These are phyloP conservation scores for Drosophila paulistorum DNA, from an alignment of 1,140 invertebrate species.

Conservation along the genomic window DNA sequence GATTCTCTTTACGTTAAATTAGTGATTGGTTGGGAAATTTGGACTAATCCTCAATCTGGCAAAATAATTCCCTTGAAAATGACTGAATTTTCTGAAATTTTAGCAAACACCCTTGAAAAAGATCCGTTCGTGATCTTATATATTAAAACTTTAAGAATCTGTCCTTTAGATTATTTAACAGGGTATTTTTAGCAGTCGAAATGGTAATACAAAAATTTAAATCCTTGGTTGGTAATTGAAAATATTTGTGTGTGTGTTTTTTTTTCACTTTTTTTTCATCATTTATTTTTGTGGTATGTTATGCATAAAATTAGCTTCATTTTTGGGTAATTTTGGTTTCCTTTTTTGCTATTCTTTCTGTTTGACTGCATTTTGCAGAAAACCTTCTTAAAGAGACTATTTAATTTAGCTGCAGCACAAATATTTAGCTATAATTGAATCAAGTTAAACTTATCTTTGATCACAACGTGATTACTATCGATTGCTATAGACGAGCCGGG, in stretches of 20 bases:
- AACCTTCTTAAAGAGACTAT: slow-evolving; percentile 30
- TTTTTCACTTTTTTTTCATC: slow-evolving; percentile 23
- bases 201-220: neutral
- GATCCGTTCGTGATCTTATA: too few relatives aligned
- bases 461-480: slow-evolving; percentile 55
- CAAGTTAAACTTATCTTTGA: slow-evolving; percentile 26
- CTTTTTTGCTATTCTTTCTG: slow-evolving; percentile 11
- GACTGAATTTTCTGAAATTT: too few relatives aligned
- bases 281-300: slow-evolving; percentile 12
- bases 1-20: too few relatives aligned
- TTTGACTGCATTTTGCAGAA: slow-evolving; percentile 33
- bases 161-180: neutral
- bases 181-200: neutral
- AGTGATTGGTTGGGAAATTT: too few relatives aligned
- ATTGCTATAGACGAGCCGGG: slow-evolving; percentile 32
- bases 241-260: slow-evolving; percentile 41
- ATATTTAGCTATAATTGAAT: neutral
- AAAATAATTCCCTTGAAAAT: too few relatives aligned
- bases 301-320: slow-evolving; percentile 37
- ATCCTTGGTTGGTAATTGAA: slow-evolving; percentile 48
- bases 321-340: slow-evolving; percentile 10
- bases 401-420: slow-evolving; percentile 25
- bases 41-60: too few relatives aligned
- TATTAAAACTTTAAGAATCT: too few relatives aligned
- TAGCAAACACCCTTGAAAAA: too few relatives aligned